A percentile compares a stretch with the other conserved stretches of the same genome.
Evolutionary conservation across 2,113 vertebrate species (phyloP).

Genomic region (Callipepla californica): DNA sequence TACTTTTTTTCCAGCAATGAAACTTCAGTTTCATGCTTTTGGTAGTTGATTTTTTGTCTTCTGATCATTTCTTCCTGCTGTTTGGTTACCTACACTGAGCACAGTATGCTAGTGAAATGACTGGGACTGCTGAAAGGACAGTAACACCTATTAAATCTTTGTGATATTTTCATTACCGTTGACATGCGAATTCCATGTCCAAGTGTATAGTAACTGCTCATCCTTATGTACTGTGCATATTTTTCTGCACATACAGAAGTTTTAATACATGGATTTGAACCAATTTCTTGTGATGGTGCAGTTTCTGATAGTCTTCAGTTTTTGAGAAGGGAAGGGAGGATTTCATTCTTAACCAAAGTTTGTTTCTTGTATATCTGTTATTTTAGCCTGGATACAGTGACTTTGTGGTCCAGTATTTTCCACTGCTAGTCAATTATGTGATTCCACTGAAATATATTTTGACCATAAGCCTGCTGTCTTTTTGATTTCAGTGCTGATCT

Average conservation of each 20-base stretch:
- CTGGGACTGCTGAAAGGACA: neutral
- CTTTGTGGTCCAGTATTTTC: neutral
- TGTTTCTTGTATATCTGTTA: neutral
- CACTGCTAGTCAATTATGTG: neutral
- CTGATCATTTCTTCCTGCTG: neutral
- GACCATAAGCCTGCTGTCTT: neutral
- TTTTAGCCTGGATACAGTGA: constrained; percentile 13
- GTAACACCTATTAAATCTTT: neutral
- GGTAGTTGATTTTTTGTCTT: neutral
- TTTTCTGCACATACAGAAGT: neutral
- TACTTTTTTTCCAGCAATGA: neutral
- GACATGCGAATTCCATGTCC: neutral
- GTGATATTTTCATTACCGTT: neutral
- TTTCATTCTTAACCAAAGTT: neutral
- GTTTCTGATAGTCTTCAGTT: neutral
- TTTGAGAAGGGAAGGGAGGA: neutral
- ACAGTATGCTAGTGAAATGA: neutral
- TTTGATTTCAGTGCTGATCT: neutral
- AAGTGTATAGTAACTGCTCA: neutral
- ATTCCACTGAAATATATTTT: neutral
- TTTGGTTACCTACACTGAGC: neutral
- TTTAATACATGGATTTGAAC: neutral
- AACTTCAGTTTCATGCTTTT: neutral
- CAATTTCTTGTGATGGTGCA: neutral
- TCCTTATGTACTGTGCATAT: neutral